Evolutionary conservation across 2,797 vertebrate genomes (phyloP).

Genomic region (Potorous gilbertii): DNA sequence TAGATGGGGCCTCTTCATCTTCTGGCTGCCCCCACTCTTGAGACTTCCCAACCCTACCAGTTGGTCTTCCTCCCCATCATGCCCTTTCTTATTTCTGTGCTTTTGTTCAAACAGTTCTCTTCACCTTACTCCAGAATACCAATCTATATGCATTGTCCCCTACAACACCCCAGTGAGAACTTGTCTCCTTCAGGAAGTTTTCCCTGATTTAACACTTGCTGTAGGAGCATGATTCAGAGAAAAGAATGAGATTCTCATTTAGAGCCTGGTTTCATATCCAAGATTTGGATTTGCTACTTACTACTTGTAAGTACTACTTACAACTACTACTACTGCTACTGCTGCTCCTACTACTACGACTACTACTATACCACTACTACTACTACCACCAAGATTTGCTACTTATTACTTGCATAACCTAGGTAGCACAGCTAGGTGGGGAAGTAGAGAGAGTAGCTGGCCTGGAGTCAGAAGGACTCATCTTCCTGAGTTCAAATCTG

Average conservation of each 20-base stretch:
- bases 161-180: background rate
- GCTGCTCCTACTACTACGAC: no score
- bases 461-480: background rate
- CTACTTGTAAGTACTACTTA: background rate
- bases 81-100: background rate
- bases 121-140: background rate
- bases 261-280: background rate
- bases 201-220: background rate
- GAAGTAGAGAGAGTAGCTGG: background rate
- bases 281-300: background rate
- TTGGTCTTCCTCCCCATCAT: background rate
- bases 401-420: background rate
- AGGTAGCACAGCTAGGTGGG: background rate
- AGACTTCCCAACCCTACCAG: background rate
- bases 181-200: conserved; percentile 28
- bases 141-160: background rate
- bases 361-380: no score
- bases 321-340: no score
- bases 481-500: background rate
- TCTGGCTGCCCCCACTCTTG: background rate
- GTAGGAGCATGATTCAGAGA: background rate
- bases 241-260: background rate
- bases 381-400: no score
- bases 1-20: background rate
- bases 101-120: background rate